Base-by-base conservation (phyloP, 2,888 invertebrate species). In the Fragum whitleyi region DNA sequence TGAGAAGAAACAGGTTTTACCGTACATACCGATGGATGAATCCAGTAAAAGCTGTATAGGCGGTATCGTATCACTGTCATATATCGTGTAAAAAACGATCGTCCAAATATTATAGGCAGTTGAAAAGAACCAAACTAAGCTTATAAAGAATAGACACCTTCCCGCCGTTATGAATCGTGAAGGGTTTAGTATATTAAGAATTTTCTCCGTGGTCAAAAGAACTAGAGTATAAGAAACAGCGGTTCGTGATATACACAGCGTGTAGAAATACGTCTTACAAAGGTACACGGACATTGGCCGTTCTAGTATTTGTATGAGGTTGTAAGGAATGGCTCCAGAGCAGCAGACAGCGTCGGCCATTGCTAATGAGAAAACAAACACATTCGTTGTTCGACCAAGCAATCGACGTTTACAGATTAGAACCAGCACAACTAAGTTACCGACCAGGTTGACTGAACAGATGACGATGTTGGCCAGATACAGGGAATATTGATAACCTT, bases 81-180 rank as follows among this genome's bases (percentile, higher is more conserved):
- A 85, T 19, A 85, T 79, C 2, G 87, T 88, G 72, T 89, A 91
- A 42, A 91, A 85, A 7, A 91, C 90, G 26, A 91, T 88, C 29
- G 90, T 85, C 93, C 93, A 93, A 26, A 93, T 88, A 79, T 92
- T 92, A 77, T 91, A 93, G 9, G 93, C 90, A 0, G 91, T 87
- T 0, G 91, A 89, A 77, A 92, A 92, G 83, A 93, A 93, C 92
- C 93, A 93, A 16, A 91, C 87, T 16, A 93, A 79, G 71, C 90
- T 91, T n/a, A 91, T 90, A 57, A 90, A 91, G 80, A 93, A 93
- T 86, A 92, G 87, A 71, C 90, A 89, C 19, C 89, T 65, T n/a
- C 90, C 90, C 1, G 89, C 86, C 1, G 88, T 87, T 2, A 88
- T 86, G 28, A 87, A 83, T 28, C 85, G 71, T 2, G 88, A 85